Evolutionary conservation across 2,113 vertebrate species (phyloP), one percentile per base, ranked within the genome.

Genomic region (Vombatus ursinus): DNA sequence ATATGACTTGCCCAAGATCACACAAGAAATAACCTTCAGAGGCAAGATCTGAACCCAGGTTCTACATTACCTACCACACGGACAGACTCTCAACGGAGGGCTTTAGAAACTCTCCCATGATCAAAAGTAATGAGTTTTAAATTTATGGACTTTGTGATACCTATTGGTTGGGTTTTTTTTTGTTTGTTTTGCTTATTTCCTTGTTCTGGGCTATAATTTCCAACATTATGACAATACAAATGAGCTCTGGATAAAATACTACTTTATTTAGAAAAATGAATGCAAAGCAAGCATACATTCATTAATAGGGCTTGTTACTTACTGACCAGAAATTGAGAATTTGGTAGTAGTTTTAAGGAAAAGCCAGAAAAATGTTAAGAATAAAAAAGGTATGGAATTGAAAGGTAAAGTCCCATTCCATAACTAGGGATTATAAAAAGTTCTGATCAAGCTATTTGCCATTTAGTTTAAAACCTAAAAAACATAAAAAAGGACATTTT

Each of bases 221-320:
- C 89, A 92, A 52, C 57, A 44, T 48, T 68, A 90, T 91, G 16
- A 8, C 24, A 93, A 50, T 53, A 95, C 37, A 94, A 94, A 6
- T 90, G 14, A 89, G 54, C 2, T 47, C 57, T 16, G 92, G 16
- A 77, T 37, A 68, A 68, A 68, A 61, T 14, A 61, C 31, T 44
- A 94, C 10, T 90, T n/a, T 90, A 44, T 47, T 90, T 57, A 91
- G 92, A 94, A 95, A 95, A 90, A 89, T 50, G 89, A 94, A 50
- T 93, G 28, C 16, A 95, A 90, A 94, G 50, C 4, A 90, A 94
- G 10, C 10, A 89, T 12, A 94, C 61, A 92, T 95, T 96, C 23
- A 68, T 90, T 50, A 96, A 91, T 93, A 91, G n/a, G 48, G 25
- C 2, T 52, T 25, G 52, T 61, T 53, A 96, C 51, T 0, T 51